phyloP scores from a whole-genome alignment of 2,113 vertebrate species.

The Calyptommatus sinebrachiatus region DNA sequence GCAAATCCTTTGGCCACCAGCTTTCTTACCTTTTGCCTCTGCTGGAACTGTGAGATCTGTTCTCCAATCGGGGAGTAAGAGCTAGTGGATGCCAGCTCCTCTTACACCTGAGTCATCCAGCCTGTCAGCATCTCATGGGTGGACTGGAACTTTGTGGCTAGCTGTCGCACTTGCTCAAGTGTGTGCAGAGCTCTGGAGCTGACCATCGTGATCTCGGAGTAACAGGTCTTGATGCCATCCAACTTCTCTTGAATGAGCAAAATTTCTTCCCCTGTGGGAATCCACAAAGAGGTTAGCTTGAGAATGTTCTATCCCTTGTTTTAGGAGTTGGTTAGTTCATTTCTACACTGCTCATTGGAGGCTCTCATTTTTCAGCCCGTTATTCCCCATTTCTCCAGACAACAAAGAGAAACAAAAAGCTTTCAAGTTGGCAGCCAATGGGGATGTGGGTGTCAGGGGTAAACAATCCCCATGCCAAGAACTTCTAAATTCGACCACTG shows the following conservation, averaged over 20 bases:
- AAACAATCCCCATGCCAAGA: too few relatives aligned
- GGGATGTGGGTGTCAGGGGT: neutral
- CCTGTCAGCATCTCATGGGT: constrained; percentile 85
- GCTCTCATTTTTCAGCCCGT: neutral
- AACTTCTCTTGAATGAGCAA: constrained; percentile 96
- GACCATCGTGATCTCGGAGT: constrained; percentile 88
- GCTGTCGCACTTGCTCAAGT: constrained; percentile 93
- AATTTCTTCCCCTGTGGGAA: constrained; percentile 87
- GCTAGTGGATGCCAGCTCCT: constrained; percentile 79
- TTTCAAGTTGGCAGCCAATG: neutral
- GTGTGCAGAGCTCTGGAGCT: constrained; percentile 92
- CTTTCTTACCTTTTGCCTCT: constrained; percentile 86
- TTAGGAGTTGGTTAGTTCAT: neutral
- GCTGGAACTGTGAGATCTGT: constrained; percentile 90
- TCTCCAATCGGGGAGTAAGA: constrained; percentile 74
- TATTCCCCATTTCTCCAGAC: neutral
- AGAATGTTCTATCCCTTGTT: neutral
- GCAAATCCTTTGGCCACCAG: neutral
- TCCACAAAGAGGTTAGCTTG: fast-evolving
- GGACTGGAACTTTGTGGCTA: constrained; percentile 92
- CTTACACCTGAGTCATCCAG: constrained; percentile 89
- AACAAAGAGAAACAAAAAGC: too few relatives aligned
- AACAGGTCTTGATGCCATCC: constrained; percentile 94
- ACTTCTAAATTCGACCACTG: too few relatives aligned
- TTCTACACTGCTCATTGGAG: neutral